Base-by-base conservation (phyloP, 2,797 vertebrate genomes). In the Spea hammondii region DNA sequence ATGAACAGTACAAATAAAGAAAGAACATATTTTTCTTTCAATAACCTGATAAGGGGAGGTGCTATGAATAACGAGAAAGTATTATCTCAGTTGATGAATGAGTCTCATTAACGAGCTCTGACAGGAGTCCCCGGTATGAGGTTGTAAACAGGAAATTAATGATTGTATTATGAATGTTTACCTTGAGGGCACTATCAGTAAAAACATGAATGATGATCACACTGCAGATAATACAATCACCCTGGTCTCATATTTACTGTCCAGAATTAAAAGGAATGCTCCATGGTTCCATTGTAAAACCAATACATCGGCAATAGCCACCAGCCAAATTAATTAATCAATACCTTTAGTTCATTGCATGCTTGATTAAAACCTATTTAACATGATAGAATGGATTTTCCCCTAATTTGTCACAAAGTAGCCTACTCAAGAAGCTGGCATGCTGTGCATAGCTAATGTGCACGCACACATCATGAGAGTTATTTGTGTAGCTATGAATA, bases 141-240 rank as follows among this genome's bases (percentile, higher is more conserved):
- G 17, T 17, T 70, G 10, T 70, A 70, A 70, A 54, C 50, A 51
- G 14, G 68, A 70, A 54, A 70, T 51, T 54, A 51, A 70, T 53
- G 51, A 70, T 55, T 54, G 51, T 51, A 70, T 70, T 70, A 70
- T 70, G 50, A 70, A 54, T 70, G 68, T 54, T 70, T 70, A 53
- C 68, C 68, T 70, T 70, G 51, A 53, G 51, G 68, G 68, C 50
- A 70, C 68, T 70, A 50, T 17, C 68, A 70, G 68, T 70, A 70
- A 70, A 67, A 70, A 70, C 12, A 17, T 70, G 68, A 70, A 54
- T 14, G 48, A 70, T 70, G 51, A 70, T n/a, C n/a, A 54, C 8
- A 51, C 4, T 8, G 51, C 50, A 11, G 50, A 55, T 6, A 3
- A 54, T 53, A 14, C 45, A 67, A 47, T 70, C 68, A 70, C n/a